Conservation (phyloP, 2,113 vertebrate species). For the Rhabdornis inornatus region DNA sequence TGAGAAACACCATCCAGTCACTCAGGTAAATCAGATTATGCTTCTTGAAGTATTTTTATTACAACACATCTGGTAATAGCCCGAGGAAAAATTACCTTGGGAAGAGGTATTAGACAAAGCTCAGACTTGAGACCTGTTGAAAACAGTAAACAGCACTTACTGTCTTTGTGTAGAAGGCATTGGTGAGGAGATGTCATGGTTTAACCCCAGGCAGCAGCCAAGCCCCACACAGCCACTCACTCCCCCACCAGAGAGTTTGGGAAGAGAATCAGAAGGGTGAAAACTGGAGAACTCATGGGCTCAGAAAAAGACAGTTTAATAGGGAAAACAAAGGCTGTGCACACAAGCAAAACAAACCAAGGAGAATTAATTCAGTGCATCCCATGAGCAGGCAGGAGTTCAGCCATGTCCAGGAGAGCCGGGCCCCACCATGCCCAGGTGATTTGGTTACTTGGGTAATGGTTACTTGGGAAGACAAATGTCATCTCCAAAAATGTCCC, state of each 20-base stretch:
- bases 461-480: background rate
- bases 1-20: slow-evolving; percentile 92
- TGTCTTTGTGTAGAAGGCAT: background rate
- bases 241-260: background rate
- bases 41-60: background rate
- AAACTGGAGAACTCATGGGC: accelerated
- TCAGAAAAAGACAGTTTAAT: background rate
- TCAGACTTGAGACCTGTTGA: background rate
- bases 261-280: background rate
- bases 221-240: background rate
- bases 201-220: background rate
- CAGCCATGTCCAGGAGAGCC: background rate
- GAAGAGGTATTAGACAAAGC: background rate
- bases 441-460: background rate
- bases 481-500: accelerated
- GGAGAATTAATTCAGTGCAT: background rate
- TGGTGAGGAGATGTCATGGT: background rate
- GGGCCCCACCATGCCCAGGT: background rate
- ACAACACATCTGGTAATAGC: background rate
- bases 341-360: background rate
- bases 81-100: background rate
- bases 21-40: slow-evolving; percentile 78
- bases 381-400: background rate
- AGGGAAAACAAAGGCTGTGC: background rate
- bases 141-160: background rate